phyloP scores from a whole-genome alignment of 2,797 vertebrate species.

The Propithecus deckenii region DNA sequence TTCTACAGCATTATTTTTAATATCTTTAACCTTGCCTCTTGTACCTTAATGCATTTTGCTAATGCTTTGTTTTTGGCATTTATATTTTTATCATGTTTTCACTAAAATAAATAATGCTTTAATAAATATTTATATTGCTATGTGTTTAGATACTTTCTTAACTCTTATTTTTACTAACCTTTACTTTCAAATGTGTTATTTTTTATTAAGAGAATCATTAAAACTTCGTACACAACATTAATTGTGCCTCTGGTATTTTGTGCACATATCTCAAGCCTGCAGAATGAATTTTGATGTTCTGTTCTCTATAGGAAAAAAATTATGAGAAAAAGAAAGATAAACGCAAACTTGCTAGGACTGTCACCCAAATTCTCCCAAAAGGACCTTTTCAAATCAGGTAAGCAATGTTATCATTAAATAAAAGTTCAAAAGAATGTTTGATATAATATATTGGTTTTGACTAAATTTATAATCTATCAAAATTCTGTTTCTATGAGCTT shows the following conservation, averaged over 20 bases:
- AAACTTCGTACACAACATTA: background rate
- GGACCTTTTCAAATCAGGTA: background rate
- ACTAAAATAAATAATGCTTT: background rate
- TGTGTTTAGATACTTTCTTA: background rate
- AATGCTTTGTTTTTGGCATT: background rate
- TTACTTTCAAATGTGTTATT: background rate
- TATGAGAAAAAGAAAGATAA: background rate
- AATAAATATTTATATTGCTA: background rate
- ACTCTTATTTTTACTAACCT: background rate
- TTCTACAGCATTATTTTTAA: background rate
- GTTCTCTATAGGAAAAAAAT: background rate
- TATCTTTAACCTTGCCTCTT: background rate
- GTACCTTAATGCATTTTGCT: background rate
- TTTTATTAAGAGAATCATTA: background rate
- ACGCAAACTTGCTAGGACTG: background rate
- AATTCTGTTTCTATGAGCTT: constrained; percentile 12
- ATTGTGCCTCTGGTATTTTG: background rate
- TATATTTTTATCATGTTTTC: background rate
- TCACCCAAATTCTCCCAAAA: background rate
- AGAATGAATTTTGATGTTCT: background rate
- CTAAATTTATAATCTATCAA: background rate
- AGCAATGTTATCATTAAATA: background rate
- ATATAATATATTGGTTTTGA: background rate
- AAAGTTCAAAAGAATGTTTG: background rate
- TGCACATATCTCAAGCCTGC: background rate